These are phyloP conservation scores for Phortica magna DNA, from an alignment of 2,888 invertebrate genomes.

Conservation along the genomic window DNA sequence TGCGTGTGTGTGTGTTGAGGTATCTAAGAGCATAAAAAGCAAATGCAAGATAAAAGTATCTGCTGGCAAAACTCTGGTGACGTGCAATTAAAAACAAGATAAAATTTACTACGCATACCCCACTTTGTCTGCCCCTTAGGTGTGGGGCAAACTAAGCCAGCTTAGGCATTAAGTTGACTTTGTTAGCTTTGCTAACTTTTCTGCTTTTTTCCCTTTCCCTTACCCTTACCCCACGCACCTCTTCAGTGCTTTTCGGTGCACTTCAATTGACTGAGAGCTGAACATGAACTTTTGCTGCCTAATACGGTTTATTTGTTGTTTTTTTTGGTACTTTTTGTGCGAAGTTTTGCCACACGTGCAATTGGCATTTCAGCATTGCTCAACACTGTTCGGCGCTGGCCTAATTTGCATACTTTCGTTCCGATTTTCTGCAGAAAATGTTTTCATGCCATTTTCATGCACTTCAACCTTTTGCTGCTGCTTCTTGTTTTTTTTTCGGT, in stretches of 20 bases:
- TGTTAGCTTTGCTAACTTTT: neutral
- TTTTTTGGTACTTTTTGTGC: neutral
- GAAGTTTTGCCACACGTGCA: too few relatives aligned
- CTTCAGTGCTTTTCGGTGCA: neutral
- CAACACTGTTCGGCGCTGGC: neutral
- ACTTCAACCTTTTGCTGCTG: neutral
- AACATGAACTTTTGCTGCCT: constrained; percentile 5
- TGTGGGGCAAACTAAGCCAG: too few relatives aligned
- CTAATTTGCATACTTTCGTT: constrained; percentile 24
- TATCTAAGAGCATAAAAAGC: neutral
- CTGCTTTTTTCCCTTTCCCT: too few relatives aligned
- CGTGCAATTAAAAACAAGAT: too few relatives aligned
- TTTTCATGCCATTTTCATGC: neutral
- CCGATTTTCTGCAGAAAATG: neutral
- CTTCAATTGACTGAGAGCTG: constrained; percentile 16
- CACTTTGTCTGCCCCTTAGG: too few relatives aligned
- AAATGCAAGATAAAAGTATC: neutral
- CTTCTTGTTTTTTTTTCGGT: neutral
- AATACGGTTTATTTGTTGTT: neutral
- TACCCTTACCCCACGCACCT: too few relatives aligned
- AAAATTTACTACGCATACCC: too few relatives aligned
- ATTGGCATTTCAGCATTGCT: neutral
- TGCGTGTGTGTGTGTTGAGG: neutral
- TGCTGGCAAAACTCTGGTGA: too few relatives aligned
- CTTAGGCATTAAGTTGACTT: too few relatives aligned